Evolutionary conservation across 1,140 invertebrate species (phyloP), one percentile per base, ranked within the genome.

Genomic region (Caenorhabditis briggsae): DNA sequence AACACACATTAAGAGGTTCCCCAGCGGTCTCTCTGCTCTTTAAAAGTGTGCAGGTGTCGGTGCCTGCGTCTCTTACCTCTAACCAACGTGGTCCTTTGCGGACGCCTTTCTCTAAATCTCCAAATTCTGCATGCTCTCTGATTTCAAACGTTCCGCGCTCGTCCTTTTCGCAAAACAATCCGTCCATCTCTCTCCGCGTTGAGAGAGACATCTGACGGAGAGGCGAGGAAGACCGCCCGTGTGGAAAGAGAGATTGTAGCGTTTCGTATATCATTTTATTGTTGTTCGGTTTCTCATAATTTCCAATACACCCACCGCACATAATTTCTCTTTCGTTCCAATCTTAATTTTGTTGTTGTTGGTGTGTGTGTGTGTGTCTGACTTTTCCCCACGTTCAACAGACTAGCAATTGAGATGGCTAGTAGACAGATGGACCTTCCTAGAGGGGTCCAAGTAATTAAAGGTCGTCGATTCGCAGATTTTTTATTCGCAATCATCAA

Each of bases 231-330:
- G 18, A 70, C 6, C 16, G 43, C 33, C 33, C 33, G 3, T 33
- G 33, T 33, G 53, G 46, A 53, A 46, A 78, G 12, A 53, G 2
- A n/a, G 46, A 14, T 3, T 7, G 8, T 41, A 25, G 41, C 41
- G 65, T 74, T 78, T 78, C 70, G 70, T 78, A 78, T 78, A 78
- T 78, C 46, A 78, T 50, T 70, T 70, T 70, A 70, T 70, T 70
- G 33, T 43, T 46, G 41, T 70, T 70, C 64, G 64, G 41, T 70
- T 70, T 46, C 59, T 64, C 59, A 70, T 70, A 70, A 70, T 70
- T 70, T 70, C 16, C 16, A 33, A 33, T 33, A 33, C 33, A 33
- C 33, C 33, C 33, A 33, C 33, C 33, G 33, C 33, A 33, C 5
- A 23, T 25, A 43, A 43, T 18, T 64, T 70, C 64, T 70, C 33